phyloP scores from a whole-genome alignment of 1,140 invertebrate species.

The Cyclargus thomasi region DNA sequence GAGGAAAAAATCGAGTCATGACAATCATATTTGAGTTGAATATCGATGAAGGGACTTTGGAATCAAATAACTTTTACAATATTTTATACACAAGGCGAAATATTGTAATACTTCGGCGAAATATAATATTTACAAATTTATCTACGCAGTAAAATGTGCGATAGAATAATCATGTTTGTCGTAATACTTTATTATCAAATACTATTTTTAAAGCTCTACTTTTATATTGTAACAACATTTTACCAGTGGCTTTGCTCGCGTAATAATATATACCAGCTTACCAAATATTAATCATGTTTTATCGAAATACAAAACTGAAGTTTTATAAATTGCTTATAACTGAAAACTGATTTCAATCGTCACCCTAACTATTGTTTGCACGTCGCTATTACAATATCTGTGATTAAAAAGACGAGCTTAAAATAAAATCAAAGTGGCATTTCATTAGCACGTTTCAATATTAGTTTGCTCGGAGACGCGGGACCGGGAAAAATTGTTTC shows the following conservation, averaged over 20 bases:
- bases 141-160: no score
- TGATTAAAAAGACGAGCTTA: constrained; percentile 29
- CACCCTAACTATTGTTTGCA: not conserved
- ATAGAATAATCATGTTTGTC: no score
- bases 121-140: no score
- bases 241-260: no score
- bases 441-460: constrained; percentile 52
- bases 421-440: constrained; percentile 40
- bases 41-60: constrained; percentile 41
- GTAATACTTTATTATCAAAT: no score
- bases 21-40: constrained; percentile 69
- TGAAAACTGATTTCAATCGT: no score
- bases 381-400: constrained; percentile 11
- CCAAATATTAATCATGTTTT: no score
- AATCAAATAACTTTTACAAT: constrained; percentile 15
- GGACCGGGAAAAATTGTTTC: constrained; percentile 61
- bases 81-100: constrained; percentile 9
- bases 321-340: no score
- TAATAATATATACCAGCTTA: no score
- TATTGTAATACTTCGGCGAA: constrained; percentile 15
- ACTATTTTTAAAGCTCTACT: no score
- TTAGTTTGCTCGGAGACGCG: constrained; percentile 48
- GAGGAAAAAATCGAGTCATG: constrained; percentile 61
- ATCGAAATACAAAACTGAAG: no score
- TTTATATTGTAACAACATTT: no score